Evolutionary conservation across 2,888 invertebrate species (phyloP), one percentile per base, ranked within the genome.

Genomic region (Hirtodrosophila confusa): DNA sequence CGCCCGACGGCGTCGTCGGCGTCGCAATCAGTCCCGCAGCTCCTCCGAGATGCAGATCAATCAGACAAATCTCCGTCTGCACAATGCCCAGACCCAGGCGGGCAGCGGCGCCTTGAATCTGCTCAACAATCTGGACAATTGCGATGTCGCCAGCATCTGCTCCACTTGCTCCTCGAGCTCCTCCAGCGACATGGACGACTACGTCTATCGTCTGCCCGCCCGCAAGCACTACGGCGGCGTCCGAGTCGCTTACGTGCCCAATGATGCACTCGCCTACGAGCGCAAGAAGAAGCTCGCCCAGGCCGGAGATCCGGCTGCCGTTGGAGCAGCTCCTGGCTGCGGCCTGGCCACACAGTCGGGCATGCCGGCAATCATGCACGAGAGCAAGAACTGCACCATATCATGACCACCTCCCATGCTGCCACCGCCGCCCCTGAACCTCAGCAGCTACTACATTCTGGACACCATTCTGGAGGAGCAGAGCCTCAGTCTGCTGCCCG

Each of bases 91-190:
- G 57, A 89, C 90, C 10, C 89, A 90, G 56, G 88, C 80, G 5
- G 86, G 76, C n/a, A 51, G 40, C 7, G 75, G 75, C 0, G 75
- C 80, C 0, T 72, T 79, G 45, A 82, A 85, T 56, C 61, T 78
- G 54, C 76, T 89, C 2, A 84, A 83, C 31, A 88, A 88, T 72
- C 76, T 89, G 60, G 88, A 86, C 45, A 88, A 87, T 48, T 95
- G 95, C 11, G 95, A 95, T 86, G 93, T 93, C 4, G 94, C 94
- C 83, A 96, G 96, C 90, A 95, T 96, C 88, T 97, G 97, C 90
- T 97, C 97, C 11, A 97, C 98, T 10, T 98, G 98, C 75, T 97
- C 96, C 0, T 97, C 96, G 0, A 97, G 96, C 1, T 94, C 94
- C 3, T 95, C 95, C 78, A 96, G 96, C 24, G 96, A 96, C 3